Evolutionary conservation across 2,888 invertebrate genomes (phyloP).

Genomic region (Orthonevra nobilis): DNA sequence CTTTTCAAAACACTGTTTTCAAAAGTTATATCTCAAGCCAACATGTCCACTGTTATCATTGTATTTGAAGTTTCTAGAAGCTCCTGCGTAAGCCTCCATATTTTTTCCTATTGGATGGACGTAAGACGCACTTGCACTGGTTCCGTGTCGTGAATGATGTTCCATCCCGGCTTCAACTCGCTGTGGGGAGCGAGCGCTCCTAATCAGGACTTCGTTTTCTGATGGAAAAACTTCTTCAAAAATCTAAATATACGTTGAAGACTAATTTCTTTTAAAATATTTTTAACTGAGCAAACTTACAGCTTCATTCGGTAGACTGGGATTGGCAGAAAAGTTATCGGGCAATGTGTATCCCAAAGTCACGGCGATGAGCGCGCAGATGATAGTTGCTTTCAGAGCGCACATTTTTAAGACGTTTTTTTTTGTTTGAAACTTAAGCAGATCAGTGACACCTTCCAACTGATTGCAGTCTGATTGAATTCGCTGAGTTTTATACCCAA

Average conservation of each 20-base stretch:
- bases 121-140: background rate
- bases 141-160: background rate
- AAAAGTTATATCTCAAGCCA: no score
- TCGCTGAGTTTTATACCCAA: background rate
- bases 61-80: background rate
- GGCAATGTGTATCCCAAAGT: conserved; percentile 20
- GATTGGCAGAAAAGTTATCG: no score
- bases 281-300: no score
- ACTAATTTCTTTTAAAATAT: no score
- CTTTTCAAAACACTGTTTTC: no score
- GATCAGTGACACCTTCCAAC: background rate
- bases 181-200: conserved; percentile 5
- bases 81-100: conserved; percentile 5
- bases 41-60: no score
- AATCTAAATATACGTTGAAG: no score
- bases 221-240: background rate
- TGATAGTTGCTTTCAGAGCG: conserved; percentile 11
- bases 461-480: background rate
- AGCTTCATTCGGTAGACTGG: no score
- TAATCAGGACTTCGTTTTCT: background rate
- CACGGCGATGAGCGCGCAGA: conserved; percentile 9
- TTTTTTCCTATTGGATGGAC: background rate
- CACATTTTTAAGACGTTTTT: conserved; percentile 1
- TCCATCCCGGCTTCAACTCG: background rate
- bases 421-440: no score